phyloP scores from a whole-genome alignment of 1,140 invertebrate species.

The Mizuhopecten yessoensis region DNA sequence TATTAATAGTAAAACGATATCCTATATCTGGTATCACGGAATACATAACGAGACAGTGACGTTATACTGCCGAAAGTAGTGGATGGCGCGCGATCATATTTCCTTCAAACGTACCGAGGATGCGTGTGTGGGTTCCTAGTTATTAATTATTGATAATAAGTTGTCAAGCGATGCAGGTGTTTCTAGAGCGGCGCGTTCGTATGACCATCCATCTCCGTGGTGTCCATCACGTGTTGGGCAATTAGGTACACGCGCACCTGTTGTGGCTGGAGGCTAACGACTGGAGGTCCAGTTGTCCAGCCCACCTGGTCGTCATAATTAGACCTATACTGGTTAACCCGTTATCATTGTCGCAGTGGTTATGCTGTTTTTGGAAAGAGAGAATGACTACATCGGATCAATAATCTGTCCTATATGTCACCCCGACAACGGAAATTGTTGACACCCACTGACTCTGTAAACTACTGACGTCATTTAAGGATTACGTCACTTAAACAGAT shows the following conservation, averaged over 20 bases:
- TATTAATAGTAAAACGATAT: no score
- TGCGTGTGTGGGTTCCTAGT: neutral
- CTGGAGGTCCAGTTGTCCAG: neutral
- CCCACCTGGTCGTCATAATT: neutral
- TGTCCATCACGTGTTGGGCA: neutral
- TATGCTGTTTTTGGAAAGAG: neutral
- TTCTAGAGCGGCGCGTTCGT: neutral
- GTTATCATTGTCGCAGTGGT: neutral
- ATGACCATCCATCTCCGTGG: conserved; percentile 2
- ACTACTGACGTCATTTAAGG: no score
- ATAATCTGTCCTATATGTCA: no score
- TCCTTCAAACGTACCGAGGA: neutral
- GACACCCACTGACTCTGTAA: no score
- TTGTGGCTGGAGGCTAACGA: neutral
- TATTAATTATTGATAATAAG: conserved; percentile 23
- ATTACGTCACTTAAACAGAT: no score
- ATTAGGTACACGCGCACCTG: neutral
- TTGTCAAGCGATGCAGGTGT: conserved; percentile 8
- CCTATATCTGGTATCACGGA: no score
- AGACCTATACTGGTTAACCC: neutral
- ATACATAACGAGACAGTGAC: neutral
- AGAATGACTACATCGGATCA: no score
- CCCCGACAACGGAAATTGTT: no score
- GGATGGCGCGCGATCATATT: neutral
- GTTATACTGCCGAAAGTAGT: neutral